phyloP scores from a whole-genome alignment of 2,797 vertebrate genomes.

The Eulemur albifrons region DNA sequence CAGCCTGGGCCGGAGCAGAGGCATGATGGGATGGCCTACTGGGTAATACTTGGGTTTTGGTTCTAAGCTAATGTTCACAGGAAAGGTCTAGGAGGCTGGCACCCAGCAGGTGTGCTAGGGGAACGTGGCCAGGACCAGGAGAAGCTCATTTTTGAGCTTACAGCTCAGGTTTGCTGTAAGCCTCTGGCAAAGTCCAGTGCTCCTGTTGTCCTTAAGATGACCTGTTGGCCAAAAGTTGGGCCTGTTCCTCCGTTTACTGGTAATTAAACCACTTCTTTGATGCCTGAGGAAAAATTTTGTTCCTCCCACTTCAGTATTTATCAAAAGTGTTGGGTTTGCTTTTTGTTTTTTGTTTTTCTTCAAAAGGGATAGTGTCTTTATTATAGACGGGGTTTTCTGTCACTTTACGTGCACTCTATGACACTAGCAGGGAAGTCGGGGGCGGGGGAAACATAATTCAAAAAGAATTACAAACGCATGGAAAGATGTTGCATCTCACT shows the following conservation, averaged over 20 bases:
- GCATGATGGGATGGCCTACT: conserved; percentile 3
- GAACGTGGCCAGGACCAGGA: not conserved
- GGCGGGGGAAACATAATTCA: not conserved
- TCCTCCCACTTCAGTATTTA: not conserved
- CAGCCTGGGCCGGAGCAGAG: not conserved
- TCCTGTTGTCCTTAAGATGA: not conserved
- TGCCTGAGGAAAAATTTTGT: not conserved
- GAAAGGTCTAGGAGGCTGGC: no score
- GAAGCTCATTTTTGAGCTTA: not conserved
- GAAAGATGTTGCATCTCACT: not conserved
- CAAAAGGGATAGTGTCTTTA: not conserved
- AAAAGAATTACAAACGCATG: not conserved
- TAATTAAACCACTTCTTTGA: not conserved
- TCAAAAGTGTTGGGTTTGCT: not conserved
- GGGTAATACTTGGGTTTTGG: conserved; percentile 41
- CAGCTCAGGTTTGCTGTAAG: no score
- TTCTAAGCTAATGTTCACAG: not conserved
- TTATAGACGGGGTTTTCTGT: not conserved
- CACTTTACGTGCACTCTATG: not conserved
- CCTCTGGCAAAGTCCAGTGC: not conserved
- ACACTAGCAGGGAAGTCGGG: not conserved
- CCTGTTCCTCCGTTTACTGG: not conserved
- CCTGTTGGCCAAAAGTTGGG: not conserved
- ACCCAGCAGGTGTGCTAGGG: not conserved
- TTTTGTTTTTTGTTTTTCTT: not conserved